A percentile compares a stretch with the other conserved stretches of the same genome.
Evolutionary conservation across 1,140 invertebrate species (phyloP).

Genomic region (Coptotermes formosanus): DNA sequence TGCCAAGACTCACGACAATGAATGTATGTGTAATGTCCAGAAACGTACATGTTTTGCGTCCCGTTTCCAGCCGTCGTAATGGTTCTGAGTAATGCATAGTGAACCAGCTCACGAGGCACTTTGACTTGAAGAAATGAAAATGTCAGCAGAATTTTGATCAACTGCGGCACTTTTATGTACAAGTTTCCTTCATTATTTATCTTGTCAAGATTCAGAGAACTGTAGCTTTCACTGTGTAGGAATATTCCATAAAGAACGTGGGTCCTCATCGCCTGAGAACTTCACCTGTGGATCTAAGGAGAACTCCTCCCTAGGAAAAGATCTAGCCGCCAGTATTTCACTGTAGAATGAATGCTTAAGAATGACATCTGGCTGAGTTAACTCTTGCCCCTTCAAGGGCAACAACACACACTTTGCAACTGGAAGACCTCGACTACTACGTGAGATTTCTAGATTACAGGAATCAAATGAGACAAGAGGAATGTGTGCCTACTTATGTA

Average conservation of each 20-base stretch:
- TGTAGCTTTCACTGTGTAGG: not conserved
- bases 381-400: not conserved
- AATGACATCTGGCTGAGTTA: constrained; percentile 4
- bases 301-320: not conserved
- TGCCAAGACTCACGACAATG: no score
- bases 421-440: not conserved
- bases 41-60: not conserved
- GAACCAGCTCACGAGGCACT: no score
- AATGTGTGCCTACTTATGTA: not conserved
- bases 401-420: not conserved
- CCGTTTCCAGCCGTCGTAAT: no score
- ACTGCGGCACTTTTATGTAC: not conserved
- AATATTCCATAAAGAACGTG: not conserved
- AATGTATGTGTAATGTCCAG: not conserved
- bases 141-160: not conserved
- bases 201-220: not conserved
- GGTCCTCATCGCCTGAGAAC: not conserved
- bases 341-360: not conserved
- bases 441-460: not conserved
- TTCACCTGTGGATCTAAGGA: not conserved
- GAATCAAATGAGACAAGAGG: not conserved
- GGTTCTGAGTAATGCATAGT: no score
- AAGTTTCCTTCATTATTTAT: not conserved
- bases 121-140: not conserved
- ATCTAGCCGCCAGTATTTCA: not conserved